phyloP scores from a whole-genome alignment of 1,140 invertebrate species.

The Acromyrmex heyeri region DNA sequence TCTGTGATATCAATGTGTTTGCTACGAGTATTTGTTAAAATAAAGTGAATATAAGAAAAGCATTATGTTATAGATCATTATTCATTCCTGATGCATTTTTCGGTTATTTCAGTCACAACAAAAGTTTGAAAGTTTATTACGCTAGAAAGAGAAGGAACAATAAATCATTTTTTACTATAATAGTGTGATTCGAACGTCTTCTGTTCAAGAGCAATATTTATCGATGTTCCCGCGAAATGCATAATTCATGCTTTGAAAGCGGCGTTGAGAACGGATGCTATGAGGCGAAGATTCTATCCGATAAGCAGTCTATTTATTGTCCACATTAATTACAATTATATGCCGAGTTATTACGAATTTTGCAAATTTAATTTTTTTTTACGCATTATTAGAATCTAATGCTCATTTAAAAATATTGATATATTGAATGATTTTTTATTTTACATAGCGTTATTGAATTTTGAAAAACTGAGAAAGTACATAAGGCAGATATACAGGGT shows the following conservation, averaged over 20 bases:
- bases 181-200: slow-evolving; percentile 22
- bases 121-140: slow-evolving; percentile 49
- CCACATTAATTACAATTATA: slow-evolving; percentile 23
- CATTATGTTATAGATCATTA: slow-evolving; percentile 41
- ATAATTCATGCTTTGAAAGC: slow-evolving; percentile 67
- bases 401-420: background rate
- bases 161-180: slow-evolving; percentile 58
- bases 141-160: background rate
- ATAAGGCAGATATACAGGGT: too few relatives aligned
- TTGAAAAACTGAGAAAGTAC: too few relatives aligned
- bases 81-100: background rate
- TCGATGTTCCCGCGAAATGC: slow-evolving; percentile 52
- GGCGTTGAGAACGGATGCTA: background rate
- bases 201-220: slow-evolving; percentile 46
- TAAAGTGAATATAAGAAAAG: background rate
- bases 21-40: background rate
- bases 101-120: slow-evolving; percentile 2
- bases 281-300: slow-evolving; percentile 16
- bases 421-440: background rate
- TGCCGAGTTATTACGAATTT: background rate
- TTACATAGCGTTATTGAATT: too few relatives aligned
- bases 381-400: background rate
- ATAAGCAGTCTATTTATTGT: slow-evolving; percentile 51
- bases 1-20: background rate
- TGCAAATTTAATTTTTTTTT: slow-evolving; percentile 27